Evolutionary conservation across 2,797 vertebrate species (phyloP).

Genomic region (Brachyalestes nurse): DNA sequence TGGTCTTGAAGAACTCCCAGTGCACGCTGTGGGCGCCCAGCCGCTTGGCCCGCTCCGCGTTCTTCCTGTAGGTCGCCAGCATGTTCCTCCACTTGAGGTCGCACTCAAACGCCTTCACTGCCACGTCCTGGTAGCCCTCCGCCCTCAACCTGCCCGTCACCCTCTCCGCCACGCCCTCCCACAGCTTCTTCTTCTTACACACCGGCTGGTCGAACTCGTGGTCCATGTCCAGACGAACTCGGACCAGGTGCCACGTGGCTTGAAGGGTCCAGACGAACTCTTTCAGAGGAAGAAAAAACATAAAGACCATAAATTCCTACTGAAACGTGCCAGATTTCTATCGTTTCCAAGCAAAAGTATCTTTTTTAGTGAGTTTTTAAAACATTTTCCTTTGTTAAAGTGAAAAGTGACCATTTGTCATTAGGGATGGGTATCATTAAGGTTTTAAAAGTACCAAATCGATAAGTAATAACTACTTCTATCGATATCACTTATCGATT

Average conservation of each 20-base stretch:
- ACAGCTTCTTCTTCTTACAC: slow-evolving; percentile 82
- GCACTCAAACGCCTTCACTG: slow-evolving; percentile 79
- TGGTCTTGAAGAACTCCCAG: slow-evolving; percentile 82
- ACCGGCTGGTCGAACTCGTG: slow-evolving; percentile 79
- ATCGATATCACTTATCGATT: too few relatives aligned
- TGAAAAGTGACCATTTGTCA: too few relatives aligned
- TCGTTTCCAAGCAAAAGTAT: too few relatives aligned
- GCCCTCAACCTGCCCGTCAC: slow-evolving; percentile 72
- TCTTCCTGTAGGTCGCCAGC: slow-evolving; percentile 82
- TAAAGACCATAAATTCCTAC: too few relatives aligned
- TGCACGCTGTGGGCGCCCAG: slow-evolving; percentile 73
- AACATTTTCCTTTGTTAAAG: too few relatives aligned
- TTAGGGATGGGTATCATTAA: too few relatives aligned
- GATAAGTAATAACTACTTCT: too few relatives aligned
- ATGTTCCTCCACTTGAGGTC: slow-evolving; percentile 85
- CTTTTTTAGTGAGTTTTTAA: too few relatives aligned
- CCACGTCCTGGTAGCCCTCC: slow-evolving; percentile 61
- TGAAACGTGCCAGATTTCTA: too few relatives aligned
- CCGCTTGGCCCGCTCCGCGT: slow-evolving; percentile 73
- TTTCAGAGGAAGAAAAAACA: slow-evolving; percentile 31
- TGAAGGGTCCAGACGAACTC: slow-evolving; percentile 82
- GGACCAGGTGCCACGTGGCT: slow-evolving; percentile 80
- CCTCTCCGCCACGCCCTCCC: slow-evolving; percentile 78
- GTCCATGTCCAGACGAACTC: slow-evolving; percentile 80
- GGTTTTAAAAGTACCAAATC: too few relatives aligned